These are phyloP conservation scores for Polylopha cassiicola DNA, from an alignment of 2,888 invertebrate genomes.

Conservation along the genomic window DNA sequence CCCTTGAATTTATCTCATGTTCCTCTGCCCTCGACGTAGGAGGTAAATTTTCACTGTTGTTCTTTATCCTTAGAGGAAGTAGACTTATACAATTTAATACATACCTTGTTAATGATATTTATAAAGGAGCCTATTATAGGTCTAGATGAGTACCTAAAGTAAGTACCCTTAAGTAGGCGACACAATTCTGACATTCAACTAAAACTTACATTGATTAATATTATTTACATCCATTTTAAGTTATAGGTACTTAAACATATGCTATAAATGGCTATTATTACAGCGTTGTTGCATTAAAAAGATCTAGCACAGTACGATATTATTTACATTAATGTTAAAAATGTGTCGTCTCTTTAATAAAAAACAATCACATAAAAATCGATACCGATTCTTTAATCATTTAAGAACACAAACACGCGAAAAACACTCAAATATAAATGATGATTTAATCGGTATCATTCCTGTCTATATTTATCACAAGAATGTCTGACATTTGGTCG, in stretches of 20 bases:
- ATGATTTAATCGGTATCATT: constrained; percentile 18
- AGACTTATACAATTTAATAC: constrained; percentile 42
- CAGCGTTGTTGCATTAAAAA: no score
- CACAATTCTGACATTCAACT: constrained; percentile 28
- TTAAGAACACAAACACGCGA: constrained; percentile 12
- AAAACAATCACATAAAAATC: no score
- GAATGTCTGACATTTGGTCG: no score
- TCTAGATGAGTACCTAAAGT: no score
- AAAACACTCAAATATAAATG: constrained; percentile 14
- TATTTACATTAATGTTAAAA: constrained; percentile 12
- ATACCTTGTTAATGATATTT: constrained; percentile 56
- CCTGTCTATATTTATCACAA: neutral
- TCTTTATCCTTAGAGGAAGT: constrained; percentile 48
- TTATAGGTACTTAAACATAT: constrained; percentile 2
- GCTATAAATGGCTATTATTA: no score
- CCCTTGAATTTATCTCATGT: constrained; percentile 34
- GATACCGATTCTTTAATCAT: constrained; percentile 23
- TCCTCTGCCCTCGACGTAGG: constrained; percentile 35
- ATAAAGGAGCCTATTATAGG: constrained; percentile 54
- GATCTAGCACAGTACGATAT: constrained; percentile 7
- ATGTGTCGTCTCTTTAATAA: constrained; percentile 20
- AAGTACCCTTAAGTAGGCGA: no score
- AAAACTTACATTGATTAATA: neutral
- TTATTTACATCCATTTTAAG: constrained; percentile 3
- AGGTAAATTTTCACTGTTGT: constrained; percentile 47